Conservation (phyloP, 2,888 invertebrate species). For the Priocnemis perturbator region DNA sequence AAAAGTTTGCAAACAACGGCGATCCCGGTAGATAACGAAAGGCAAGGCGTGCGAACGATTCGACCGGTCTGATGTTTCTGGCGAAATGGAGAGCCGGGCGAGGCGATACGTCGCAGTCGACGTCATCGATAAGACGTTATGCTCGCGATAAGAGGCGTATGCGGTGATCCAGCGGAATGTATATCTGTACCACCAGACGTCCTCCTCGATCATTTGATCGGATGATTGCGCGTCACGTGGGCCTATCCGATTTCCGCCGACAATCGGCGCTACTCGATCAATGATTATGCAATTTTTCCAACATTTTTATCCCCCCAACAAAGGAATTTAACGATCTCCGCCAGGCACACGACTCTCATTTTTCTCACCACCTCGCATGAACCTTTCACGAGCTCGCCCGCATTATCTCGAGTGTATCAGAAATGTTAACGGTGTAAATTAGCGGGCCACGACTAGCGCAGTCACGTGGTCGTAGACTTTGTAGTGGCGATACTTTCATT, state of each 20-base stretch:
- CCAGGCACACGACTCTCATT: no score
- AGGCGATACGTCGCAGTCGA: slow-evolving; percentile 22
- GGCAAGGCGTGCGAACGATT: not conserved
- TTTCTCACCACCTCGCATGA: no score
- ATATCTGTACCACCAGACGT: slow-evolving; percentile 10
- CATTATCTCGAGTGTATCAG: no score
- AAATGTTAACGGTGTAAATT: no score
- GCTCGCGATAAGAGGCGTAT: slow-evolving; percentile 42
- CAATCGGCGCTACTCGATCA: no score
- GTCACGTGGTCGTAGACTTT: no score
- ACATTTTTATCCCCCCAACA: no score
- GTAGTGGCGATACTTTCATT: no score
- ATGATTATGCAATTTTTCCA: no score
- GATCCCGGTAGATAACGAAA: slow-evolving; percentile 8
- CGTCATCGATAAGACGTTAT: slow-evolving; percentile 53
- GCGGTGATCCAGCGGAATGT: slow-evolving; percentile 3
- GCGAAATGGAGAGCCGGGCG: slow-evolving; percentile 6
- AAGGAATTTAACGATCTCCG: no score
- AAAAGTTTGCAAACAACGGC: slow-evolving; percentile 6
- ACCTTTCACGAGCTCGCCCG: no score
- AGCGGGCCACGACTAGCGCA: no score
- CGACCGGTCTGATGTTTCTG: slow-evolving; percentile 19
- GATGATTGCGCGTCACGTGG: not conserved
- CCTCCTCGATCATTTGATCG: not conserved
- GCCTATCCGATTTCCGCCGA: not conserved